A percentile compares a stretch with the other conserved stretches of the same genome.
These are phyloP conservation scores for Scolanthus callimorphus DNA, from an alignment of 92 coral and sea anemone species.

Conservation along the genomic window DNA sequence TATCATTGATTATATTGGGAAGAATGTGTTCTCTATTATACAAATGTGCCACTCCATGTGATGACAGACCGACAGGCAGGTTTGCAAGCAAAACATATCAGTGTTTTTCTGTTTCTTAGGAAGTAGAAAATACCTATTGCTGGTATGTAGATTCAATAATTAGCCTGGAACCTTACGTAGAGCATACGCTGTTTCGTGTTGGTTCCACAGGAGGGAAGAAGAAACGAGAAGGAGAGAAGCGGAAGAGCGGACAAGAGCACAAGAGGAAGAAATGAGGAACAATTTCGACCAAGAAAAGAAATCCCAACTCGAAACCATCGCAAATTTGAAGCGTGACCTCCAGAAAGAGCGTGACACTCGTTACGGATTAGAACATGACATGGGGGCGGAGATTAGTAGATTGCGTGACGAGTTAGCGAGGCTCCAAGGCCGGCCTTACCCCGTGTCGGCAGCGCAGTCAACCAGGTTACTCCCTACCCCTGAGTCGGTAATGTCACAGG, in stretches of 20 bases:
- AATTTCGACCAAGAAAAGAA: constrained; percentile 38
- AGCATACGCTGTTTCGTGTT: no score
- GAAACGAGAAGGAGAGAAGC: constrained; percentile 31
- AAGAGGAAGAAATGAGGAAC: constrained; percentile 38
- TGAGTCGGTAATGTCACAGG: background rate
- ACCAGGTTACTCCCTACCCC: constrained; percentile 26
- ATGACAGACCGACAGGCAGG: no score
- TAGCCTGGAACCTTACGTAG: no score
- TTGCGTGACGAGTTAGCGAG: constrained; percentile 46
- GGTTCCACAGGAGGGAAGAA: constrained; percentile 43
- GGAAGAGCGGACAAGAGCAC: constrained; percentile 30
- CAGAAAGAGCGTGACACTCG: constrained; percentile 41
- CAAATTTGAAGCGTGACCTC: constrained; percentile 46
- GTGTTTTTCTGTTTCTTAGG: no score
- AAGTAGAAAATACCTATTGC: no score
- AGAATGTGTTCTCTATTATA: no score
- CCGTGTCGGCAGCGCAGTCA: constrained; percentile 13
- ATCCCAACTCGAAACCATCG: constrained; percentile 39
- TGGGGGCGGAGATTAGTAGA: constrained; percentile 50
- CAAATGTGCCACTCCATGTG: no score
- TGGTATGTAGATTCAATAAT: no score
- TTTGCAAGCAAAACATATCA: no score
- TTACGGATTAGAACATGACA: constrained; percentile 36
- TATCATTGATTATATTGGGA: no score
- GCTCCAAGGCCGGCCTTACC: constrained; percentile 13